phyloP scores from a whole-genome alignment of 2,888 invertebrate species.

The Didymodactylos carnosus region DNA sequence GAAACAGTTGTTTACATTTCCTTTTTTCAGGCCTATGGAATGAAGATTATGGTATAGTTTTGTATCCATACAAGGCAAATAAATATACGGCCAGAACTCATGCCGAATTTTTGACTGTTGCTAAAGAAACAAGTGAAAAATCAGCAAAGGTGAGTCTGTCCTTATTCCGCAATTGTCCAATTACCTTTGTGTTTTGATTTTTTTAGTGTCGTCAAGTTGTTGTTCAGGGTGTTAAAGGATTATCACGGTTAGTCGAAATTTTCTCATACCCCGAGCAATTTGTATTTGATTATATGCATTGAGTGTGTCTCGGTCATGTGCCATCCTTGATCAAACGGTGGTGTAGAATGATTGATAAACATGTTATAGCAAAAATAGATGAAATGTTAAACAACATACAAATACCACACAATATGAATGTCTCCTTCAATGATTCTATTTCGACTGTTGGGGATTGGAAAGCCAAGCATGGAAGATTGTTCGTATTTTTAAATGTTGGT shows the following conservation, averaged over 20 bases:
- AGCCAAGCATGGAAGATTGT: background rate
- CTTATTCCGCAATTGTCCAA: no score
- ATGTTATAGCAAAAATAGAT: background rate
- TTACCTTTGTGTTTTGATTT: no score
- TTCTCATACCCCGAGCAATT: background rate
- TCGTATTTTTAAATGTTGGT: background rate
- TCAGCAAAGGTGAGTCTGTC: no score
- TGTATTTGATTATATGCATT: background rate
- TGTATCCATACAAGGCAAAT: background rate
- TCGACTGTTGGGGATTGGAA: background rate
- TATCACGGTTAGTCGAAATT: no score
- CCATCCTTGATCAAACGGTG: background rate
- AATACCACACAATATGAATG: background rate
- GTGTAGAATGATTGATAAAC: background rate
- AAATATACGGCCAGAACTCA: background rate
- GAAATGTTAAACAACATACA: background rate
- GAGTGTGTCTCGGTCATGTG: background rate
- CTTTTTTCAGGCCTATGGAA: background rate
- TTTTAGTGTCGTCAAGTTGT: no score
- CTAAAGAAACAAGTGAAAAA: background rate
- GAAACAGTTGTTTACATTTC: no score
- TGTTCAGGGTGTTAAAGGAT: no score
- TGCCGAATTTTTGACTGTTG: background rate
- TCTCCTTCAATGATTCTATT: background rate
- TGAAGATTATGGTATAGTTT: background rate